phyloP scores from a whole-genome alignment of 2,888 invertebrate species.

The Drosophila fungiperda region DNA sequence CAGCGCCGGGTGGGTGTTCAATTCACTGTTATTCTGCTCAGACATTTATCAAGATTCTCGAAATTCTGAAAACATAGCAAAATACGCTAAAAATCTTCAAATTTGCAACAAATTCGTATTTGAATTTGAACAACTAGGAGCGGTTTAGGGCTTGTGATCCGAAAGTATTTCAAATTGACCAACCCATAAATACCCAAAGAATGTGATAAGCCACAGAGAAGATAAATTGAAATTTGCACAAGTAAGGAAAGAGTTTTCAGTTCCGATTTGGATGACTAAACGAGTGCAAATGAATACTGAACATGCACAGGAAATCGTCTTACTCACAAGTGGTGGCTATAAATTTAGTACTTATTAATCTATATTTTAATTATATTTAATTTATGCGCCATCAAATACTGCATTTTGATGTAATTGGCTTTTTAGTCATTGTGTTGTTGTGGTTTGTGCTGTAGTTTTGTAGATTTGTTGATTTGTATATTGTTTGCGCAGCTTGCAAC shows the following conservation, averaged over 20 bases:
- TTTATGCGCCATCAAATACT: conserved; percentile 52
- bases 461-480: conserved; percentile 19
- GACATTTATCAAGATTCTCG: background rate
- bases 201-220: background rate
- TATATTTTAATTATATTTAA: conserved; percentile 49
- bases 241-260: background rate
- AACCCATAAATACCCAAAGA: background rate
- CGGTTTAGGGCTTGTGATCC: background rate
- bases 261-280: conserved; percentile 3
- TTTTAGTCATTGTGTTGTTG: conserved; percentile 8
- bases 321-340: conserved; percentile 40
- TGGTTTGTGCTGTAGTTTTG: background rate
- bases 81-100: background rate
- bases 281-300: background rate
- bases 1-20: conserved; percentile 6
- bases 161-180: background rate
- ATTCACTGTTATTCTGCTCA: background rate
- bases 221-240: background rate
- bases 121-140: background rate
- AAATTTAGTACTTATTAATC: conserved; percentile 55
- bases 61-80: no score
- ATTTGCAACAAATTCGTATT: background rate
- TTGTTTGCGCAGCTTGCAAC: conserved; percentile 53
- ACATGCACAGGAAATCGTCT: conserved; percentile 35
- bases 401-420: conserved; percentile 35